A percentile compares a stretch with the other conserved stretches of the same genome.
These are phyloP conservation scores for Anthoscopus minutus DNA, from an alignment of 2,113 vertebrate genomes.

Conservation along the genomic window DNA sequence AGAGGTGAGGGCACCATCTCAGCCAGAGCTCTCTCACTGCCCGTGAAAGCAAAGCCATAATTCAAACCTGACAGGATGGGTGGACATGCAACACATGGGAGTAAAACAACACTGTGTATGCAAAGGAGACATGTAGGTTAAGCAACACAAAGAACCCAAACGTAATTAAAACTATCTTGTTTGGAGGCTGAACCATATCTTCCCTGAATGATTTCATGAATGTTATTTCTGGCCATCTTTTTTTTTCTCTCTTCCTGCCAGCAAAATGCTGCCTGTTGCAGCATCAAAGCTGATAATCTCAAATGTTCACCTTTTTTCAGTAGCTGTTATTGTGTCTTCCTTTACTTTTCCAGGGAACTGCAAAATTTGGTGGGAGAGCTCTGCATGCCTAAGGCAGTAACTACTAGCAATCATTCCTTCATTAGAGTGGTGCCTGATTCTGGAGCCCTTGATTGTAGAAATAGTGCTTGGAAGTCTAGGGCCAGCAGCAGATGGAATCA, in stretches of 20 bases:
- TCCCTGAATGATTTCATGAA: neutral
- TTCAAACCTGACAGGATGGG: neutral
- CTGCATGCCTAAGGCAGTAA: neutral
- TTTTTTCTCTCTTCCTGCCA: neutral
- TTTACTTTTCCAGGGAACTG: neutral
- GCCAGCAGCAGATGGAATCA: neutral
- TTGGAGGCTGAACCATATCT: neutral
- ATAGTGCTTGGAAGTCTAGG: neutral
- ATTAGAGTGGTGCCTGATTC: rapidly evolving
- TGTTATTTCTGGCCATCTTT: neutral
- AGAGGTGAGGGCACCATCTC: neutral
- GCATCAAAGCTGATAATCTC: neutral
- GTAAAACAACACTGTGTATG: neutral
- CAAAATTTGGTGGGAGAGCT: neutral
- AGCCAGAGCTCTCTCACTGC: neutral
- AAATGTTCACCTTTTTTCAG: neutral
- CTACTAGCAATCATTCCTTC: neutral
- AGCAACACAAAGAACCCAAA: neutral
- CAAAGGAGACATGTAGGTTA: neutral
- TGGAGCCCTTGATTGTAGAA: neutral
- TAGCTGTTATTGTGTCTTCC: neutral
- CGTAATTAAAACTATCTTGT: neutral
- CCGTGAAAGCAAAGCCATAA: neutral
- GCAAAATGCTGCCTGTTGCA: neutral
- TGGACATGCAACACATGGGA: neutral